Conservation (phyloP, 2,888 invertebrate genomes). For the Tolmerus cingulatus region DNA sequence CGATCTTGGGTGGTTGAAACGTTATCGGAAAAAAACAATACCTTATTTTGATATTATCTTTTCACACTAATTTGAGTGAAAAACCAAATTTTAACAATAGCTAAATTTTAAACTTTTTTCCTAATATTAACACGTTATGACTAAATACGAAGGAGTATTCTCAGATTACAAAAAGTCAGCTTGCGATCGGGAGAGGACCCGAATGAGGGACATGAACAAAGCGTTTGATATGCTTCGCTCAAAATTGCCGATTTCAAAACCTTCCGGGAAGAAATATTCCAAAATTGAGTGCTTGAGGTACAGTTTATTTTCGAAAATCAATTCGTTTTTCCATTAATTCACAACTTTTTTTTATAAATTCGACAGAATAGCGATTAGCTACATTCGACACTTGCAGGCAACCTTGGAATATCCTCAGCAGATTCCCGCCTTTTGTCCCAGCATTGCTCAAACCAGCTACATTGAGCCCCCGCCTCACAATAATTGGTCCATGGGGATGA, state of each 20-base stretch:
- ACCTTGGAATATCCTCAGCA: conserved; percentile 6
- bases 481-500: conserved; percentile 38
- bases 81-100: neutral
- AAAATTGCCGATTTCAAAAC: conserved; percentile 78
- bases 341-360: neutral
- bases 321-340: neutral
- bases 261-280: conserved; percentile 84
- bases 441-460: neutral
- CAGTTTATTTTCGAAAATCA: conserved; percentile 37
- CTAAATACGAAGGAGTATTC: conserved; percentile 47
- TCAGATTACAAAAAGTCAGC: conserved; percentile 85
- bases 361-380: conserved; percentile 75
- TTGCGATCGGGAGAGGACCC: conserved; percentile 81
- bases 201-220: conserved; percentile 87
- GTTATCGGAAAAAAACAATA: neutral
- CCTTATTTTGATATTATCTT: neutral
- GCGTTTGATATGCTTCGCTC: conserved; percentile 80
- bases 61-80: neutral
- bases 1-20: neutral
- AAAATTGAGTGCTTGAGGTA: conserved; percentile 85
- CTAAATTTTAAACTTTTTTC: neutral
- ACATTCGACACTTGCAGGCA: conserved; percentile 75
- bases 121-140: conserved; percentile 47
- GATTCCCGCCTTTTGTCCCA: neutral
- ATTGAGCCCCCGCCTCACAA: conserved; percentile 15